Base-by-base conservation (phyloP, 2,113 vertebrate genomes). In the Rhinolophus ferrumequinum region DNA sequence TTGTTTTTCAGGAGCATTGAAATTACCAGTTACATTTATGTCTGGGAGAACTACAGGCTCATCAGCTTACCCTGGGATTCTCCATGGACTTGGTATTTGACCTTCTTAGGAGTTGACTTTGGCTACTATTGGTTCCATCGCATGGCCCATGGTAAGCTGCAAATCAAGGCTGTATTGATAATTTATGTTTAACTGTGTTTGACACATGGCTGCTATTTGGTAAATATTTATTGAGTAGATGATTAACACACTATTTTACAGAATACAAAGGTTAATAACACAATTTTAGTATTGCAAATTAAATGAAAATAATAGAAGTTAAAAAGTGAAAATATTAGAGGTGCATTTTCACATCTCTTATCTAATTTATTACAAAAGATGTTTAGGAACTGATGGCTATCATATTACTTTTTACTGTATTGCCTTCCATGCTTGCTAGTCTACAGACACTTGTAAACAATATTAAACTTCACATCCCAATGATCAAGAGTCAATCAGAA, bases 81-180 rank as follows among this genome's bases (percentile, higher is more conserved):
- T 0, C 97, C 98, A 33, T 99, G 99, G 99, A 99, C 99, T 0
- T 99, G 99, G 99, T 99, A 99, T 98, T 96, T 99, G 96, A 98
- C 99, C 0, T 99, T 99, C 80, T 83, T 99, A 85, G 99, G 99
- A 58, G 99, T 99, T 93, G 99, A 99, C 97, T 98, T 99, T 41
- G 98, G 98, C 85, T 99, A 99, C 96, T 99, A 99, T 97, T 99
- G 99, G 99, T 98, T 99, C 93, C 99, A 99, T 97, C 99, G 99
- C 79, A 98, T 99, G 44, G 98, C 99, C 90, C 99, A 99, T 62
- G 99, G 99, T 99, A 99, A 98, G 98, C 96, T 97, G 30, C 16
- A 87, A 70, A 84, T 0, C 1, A 92, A 15, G 7, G 79, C 66
- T 56, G 96, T 0, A 3, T 44, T 70, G 54, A 54, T 76, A 72